Conservation (phyloP, 2,113 vertebrate genomes). For the Gobiocypris rarus region DNA sequence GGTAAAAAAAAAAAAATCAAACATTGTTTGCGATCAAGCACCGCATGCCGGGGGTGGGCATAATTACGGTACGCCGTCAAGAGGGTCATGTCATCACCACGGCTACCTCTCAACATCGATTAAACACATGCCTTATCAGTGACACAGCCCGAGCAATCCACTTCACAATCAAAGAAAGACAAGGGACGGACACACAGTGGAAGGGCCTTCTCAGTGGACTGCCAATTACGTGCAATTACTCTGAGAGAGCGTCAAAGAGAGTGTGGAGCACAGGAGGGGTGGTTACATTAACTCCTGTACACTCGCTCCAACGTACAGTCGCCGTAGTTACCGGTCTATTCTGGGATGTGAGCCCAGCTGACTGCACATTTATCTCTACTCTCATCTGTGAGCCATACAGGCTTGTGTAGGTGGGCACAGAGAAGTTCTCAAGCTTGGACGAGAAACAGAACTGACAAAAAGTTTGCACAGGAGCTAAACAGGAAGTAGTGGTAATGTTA, state of each 20-base stretch:
- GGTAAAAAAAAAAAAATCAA: conserved; percentile 35
- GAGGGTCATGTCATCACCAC: conserved; percentile 57
- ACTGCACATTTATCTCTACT: conserved; percentile 57
- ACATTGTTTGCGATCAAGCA: conserved; percentile 51
- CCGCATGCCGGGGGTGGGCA: conserved; percentile 44
- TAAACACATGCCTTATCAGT: conserved; percentile 52
- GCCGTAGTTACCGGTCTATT: conserved; percentile 59
- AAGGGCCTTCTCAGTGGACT: conserved; percentile 51
- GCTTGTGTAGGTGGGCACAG: conserved; percentile 56
- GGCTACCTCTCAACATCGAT: conserved; percentile 61
- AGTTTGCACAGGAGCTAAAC: conserved; percentile 36
- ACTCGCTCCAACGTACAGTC: conserved; percentile 53
- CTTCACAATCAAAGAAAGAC: conserved; percentile 48
- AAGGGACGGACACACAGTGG: conserved; percentile 24
- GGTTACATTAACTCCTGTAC: conserved; percentile 54
- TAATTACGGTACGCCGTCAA: conserved; percentile 52
- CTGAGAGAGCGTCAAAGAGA: conserved; percentile 31
- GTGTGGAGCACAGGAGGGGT: conserved; percentile 11
- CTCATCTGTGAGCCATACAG: conserved; percentile 54
- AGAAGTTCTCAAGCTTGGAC: conserved; percentile 53
- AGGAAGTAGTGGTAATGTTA: conserved; percentile 26
- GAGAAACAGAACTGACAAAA: conserved; percentile 48
- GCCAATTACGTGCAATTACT: conserved; percentile 56
- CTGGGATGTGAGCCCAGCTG: conserved; percentile 60
- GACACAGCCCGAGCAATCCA: conserved; percentile 30